These are phyloP conservation scores for Notodonta ziczac DNA, from an alignment of 2,888 invertebrate genomes.

Conservation along the genomic window DNA sequence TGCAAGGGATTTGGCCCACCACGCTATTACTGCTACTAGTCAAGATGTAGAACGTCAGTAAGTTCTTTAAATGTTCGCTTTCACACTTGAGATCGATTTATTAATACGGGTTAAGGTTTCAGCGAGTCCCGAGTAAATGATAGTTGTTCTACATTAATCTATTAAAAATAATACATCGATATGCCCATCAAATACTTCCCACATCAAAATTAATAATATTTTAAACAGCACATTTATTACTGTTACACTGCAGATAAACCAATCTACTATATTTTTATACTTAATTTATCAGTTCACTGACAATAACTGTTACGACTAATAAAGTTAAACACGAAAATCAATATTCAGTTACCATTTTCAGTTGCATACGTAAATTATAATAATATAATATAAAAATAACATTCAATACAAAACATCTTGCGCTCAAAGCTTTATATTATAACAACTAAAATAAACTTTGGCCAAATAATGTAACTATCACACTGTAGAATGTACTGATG, in stretches of 20 bases:
- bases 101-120: too few species aligned
- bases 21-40: too few species aligned
- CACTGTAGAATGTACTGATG: slow-evolving; percentile 49
- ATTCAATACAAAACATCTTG: slow-evolving; percentile 34
- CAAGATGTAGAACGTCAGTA: too few species aligned
- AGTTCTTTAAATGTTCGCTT: too few species aligned
- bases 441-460: slow-evolving; percentile 76
- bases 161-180: too few species aligned
- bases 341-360: slow-evolving; percentile 22
- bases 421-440: slow-evolving; percentile 56
- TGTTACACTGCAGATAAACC: not conserved
- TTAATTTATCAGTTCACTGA: slow-evolving; percentile 21
- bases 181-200: not conserved
- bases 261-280: not conserved
- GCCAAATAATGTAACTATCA: slow-evolving; percentile 65
- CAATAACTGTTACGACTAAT: slow-evolving; percentile 19
- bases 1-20: too few species aligned
- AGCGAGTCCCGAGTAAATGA: too few species aligned
- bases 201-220: not conserved
- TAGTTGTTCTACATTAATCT: too few species aligned
- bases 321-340: slow-evolving; percentile 21
- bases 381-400: slow-evolving; percentile 18
- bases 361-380: slow-evolving; percentile 20
- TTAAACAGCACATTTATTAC: not conserved
- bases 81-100: too few species aligned